Percentiles rank a stretch among this genome's conserved stretches.
Conservation (phyloP, 2,888 invertebrate species). For the Pandemis corylana region DNA sequence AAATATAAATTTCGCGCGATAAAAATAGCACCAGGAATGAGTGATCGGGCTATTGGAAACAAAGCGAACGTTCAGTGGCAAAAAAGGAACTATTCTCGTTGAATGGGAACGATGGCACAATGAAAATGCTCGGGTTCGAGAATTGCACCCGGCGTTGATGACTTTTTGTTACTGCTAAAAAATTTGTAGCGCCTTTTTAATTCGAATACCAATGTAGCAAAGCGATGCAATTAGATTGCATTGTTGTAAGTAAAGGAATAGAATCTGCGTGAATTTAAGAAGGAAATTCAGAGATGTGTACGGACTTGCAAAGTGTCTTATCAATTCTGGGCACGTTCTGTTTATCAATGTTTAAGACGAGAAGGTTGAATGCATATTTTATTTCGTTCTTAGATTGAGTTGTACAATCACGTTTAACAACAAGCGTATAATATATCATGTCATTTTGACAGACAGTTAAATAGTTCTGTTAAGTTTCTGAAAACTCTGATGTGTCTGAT, state of each 20-base stretch:
- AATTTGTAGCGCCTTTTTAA: not conserved
- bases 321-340: conserved; percentile 1
- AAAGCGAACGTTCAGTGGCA: conserved; percentile 19
- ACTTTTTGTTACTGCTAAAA: conserved; percentile 13
- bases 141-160: conserved; percentile 23
- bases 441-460: too few relatives aligned
- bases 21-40: conserved; percentile 30
- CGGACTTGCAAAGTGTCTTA: not conserved
- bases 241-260: not conserved
- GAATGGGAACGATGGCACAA: conserved; percentile 21
- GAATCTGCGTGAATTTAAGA: not conserved
- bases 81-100: conserved; percentile 30
- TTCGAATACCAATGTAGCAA: not conserved
- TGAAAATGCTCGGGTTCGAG: conserved; percentile 24
- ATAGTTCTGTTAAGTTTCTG: too few relatives aligned
- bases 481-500: too few relatives aligned
- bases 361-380: too few relatives aligned
- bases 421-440: too few relatives aligned
- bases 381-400: too few relatives aligned
- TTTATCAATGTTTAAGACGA: not conserved
- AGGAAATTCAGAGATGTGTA: not conserved
- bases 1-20: conserved; percentile 24
- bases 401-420: too few relatives aligned
- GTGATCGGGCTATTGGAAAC: conserved; percentile 35
- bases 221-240: not conserved